phyloP scores from a whole-genome alignment of 2,797 vertebrate genomes.

The Danio choprae region DNA sequence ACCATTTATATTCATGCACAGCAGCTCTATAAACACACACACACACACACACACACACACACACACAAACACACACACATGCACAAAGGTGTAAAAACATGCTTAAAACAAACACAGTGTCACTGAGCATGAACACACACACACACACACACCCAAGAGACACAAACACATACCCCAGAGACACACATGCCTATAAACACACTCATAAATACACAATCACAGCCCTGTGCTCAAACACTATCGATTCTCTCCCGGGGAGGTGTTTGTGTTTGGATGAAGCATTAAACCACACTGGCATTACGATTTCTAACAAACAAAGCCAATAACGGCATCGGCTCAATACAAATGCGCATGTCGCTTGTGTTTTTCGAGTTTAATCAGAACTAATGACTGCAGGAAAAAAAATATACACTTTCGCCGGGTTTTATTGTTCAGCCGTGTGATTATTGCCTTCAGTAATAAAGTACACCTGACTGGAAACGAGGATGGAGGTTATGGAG shows the following conservation, averaged over 20 bases:
- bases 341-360: conserved; percentile 45
- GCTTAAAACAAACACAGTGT: conserved; percentile 37
- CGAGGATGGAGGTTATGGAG: conserved; percentile 34
- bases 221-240: conserved; percentile 42
- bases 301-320: conserved; percentile 48
- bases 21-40: conserved; percentile 52
- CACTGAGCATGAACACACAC: conserved; percentile 12
- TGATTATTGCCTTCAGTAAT: conserved; percentile 72
- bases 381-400: conserved; percentile 5
- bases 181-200: conserved; percentile 43
- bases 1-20: conserved; percentile 67
- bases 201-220: conserved; percentile 47
- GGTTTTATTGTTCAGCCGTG: conserved; percentile 60
- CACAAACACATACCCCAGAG: conserved; percentile 35
- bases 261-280: conserved; percentile 49
- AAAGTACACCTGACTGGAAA: conserved; percentile 31
- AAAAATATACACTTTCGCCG: conserved; percentile 22
- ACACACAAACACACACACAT: conserved; percentile 3
- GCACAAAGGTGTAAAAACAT: conserved; percentile 10
- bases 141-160: conserved; percentile 35
- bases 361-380: conserved; percentile 39
- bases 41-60: conserved; percentile 45
- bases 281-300: conserved; percentile 48
- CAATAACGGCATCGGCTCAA: conserved; percentile 35
- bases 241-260: conserved; percentile 47